Base-by-base conservation (phyloP, 2,797 vertebrate genomes). In the Argya squamiceps region DNA sequence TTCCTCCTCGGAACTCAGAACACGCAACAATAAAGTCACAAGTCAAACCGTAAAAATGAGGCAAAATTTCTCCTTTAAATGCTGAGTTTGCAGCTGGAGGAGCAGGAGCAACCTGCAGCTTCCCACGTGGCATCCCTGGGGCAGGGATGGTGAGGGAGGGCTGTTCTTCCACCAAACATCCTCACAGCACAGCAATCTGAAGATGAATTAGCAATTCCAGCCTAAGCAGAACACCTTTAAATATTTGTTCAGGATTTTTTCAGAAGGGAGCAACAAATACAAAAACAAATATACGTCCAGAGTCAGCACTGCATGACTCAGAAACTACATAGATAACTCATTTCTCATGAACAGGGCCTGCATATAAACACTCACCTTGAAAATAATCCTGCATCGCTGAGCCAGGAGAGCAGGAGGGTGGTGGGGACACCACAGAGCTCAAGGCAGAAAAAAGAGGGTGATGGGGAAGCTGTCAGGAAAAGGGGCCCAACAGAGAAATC, bases 51-150 rank as follows among this genome's bases (percentile, higher is more conserved):
- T 67, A 63, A 89, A 58, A 87, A 85, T 4, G 53, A 93, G 49
- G 37, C 0, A 0, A 55, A 71, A 87, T 84, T 77, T 77, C 75
- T 78, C 69, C 62, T 63, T 34, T 43, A 49, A 62, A 76, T 36
- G 68, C 89, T 89, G 84, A 85, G 44, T 49, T 73, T 89, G 87
- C 63, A 92, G 9, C 22, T 52, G 43, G 49, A 93, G 64, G n/a
- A 93, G 56, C 60, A 59, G 27, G 2, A 88, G 50, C 37, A 68
- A 68, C 50, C 1, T 4, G 59, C 41, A 83, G 47, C 63, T 70
- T 56, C 76, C 56, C 6, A 23, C 0, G 0, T 12, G 4, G 39
- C 73, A 86, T 43, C 88, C 69, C 67, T 39, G 5, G 53, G 80
- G 69, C 41, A 67, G 0, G 5, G 75, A 58, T 7, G 20, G 43